These are phyloP conservation scores for Bufo bufo DNA, from an alignment of 2,113 vertebrate genomes.

Conservation along the genomic window DNA sequence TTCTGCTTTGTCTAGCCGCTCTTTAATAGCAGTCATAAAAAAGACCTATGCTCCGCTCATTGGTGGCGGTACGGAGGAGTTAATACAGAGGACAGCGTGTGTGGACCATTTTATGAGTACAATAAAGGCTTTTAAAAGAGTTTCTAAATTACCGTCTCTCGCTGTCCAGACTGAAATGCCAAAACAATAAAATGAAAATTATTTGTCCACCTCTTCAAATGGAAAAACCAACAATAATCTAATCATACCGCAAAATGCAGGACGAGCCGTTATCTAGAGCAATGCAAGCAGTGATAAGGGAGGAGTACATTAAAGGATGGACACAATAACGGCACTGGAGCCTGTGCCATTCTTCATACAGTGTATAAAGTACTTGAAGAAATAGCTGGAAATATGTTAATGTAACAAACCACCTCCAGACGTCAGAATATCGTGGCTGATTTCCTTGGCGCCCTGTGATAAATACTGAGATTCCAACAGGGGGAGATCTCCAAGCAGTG, in stretches of 20 bases:
- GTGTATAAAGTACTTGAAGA: neutral
- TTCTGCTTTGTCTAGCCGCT: neutral
- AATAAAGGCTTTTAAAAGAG: slow-evolving; percentile 54
- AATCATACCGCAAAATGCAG: neutral
- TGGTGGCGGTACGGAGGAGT: neutral
- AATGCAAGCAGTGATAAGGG: neutral
- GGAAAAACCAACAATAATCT: slow-evolving; percentile 26
- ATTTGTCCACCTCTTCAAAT: slow-evolving; percentile 47
- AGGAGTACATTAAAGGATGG: neutral
- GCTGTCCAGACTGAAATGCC: slow-evolving; percentile 37
- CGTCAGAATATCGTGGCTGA: neutral
- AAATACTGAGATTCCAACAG: neutral
- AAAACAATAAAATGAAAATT: slow-evolving; percentile 41
- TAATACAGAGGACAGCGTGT: slow-evolving; percentile 35
- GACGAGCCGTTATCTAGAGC: neutral
- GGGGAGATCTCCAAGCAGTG: neutral
- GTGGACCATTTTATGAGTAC: slow-evolving; percentile 34
- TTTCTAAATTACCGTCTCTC: slow-evolving; percentile 32
- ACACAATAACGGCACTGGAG: neutral
- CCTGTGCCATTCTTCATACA: neutral
- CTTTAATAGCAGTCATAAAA: slow-evolving; percentile 28
- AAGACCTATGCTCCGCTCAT: neutral
- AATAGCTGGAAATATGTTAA: neutral
- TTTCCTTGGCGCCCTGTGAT: neutral
- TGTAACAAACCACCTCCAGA: neutral